Evolutionary conservation across 2,797 vertebrate genomes (phyloP).

Genomic region (Ciconia nigra): DNA sequence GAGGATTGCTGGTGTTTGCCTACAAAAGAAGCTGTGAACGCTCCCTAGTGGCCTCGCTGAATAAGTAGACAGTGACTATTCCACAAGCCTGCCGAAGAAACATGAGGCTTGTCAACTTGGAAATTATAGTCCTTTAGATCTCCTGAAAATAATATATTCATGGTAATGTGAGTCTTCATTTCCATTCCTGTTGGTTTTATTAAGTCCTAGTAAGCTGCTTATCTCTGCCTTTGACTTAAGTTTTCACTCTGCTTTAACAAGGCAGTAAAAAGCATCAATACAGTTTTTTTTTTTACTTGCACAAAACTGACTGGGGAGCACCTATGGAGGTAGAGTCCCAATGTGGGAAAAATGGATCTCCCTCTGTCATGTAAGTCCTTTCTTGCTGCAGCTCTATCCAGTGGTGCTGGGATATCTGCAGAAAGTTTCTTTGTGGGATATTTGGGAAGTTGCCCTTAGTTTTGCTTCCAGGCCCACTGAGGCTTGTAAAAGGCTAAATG

Average conservation of each 20-base stretch:
- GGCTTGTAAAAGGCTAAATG: background rate
- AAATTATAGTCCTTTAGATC: background rate
- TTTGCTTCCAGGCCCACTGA: background rate
- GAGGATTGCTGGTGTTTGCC: background rate
- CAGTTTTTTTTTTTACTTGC: background rate
- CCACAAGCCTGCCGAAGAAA: background rate
- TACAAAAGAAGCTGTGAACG: conserved; percentile 36
- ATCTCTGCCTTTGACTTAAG: background rate
- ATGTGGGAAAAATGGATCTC: background rate
- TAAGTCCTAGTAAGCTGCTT: background rate
- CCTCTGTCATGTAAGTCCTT: background rate
- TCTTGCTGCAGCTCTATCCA: background rate
- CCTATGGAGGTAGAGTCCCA: background rate
- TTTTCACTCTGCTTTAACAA: background rate
- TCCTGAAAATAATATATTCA: background rate
- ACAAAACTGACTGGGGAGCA: background rate
- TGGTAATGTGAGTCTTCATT: background rate
- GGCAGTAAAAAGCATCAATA: background rate
- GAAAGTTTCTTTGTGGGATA: background rate
- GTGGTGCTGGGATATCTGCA: background rate
- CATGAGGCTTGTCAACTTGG: background rate
- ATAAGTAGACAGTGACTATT: background rate
- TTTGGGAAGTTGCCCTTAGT: background rate
- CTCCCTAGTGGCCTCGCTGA: conserved; percentile 46
- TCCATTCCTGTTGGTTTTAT: background rate